Evolutionary conservation across 2,797 vertebrate species (phyloP), one percentile per base, ranked within the genome.

Genomic region (Apodemus agrarius): DNA sequence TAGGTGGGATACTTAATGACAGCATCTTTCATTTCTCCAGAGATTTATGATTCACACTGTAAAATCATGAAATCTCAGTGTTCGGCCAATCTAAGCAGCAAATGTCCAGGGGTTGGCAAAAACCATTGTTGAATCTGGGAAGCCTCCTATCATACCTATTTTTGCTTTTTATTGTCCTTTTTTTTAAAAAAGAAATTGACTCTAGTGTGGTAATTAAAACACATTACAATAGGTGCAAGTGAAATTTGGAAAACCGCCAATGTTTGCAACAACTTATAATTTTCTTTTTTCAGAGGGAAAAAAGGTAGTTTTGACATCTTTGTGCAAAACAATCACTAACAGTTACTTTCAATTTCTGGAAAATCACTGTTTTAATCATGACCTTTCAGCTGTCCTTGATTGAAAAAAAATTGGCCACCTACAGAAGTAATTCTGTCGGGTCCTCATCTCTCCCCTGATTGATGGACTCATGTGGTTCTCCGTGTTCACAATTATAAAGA

Each of bases 331-430:
- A 98, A 97, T 98, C 98, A 97, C 98, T 98, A 99, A 98, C 98
- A 98, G 98, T 98, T 98, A 98, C 98, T 98, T 98, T 98, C 93
- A 97, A 98, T 98, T 98, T 98, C 96, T 97, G 96, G 94, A 93
- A 98, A 98, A 98, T 98, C 98, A 98, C 98, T 98, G 98, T 98
- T 98, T 98, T 99, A 98, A 98, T 98, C 98, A 98, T 98, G 98
- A 98, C 98, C 98, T 98, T 99, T 99, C 98, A 98, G 98, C 97
- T 98, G 98, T 98, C 98, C 98, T 98, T 98, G 98, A 98, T 98
- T 98, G 98, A 92, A 97, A 98, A 95, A 97, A 99, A 98, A 98
- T 98, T 98, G 98, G 98, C 98, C 98, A 99, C 98, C 98, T 98
- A 98, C 87, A 98, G 98, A 97, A 98, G 98, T 98, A 98, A 99